Evolutionary conservation across 2,113 vertebrate species (phyloP).

Genomic region (Cavia porcellus): DNA sequence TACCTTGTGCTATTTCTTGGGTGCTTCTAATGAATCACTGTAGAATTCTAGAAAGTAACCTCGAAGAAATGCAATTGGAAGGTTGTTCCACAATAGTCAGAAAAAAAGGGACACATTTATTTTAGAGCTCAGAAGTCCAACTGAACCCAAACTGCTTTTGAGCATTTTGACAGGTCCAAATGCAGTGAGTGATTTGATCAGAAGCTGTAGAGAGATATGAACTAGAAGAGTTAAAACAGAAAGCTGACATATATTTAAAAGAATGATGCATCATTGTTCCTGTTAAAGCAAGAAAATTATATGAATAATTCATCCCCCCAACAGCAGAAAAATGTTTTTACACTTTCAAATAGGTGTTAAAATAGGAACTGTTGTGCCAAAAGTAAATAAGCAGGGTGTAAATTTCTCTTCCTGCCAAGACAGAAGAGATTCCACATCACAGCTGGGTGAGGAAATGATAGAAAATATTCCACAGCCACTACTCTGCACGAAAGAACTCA

Average conservation of each 20-base stretch:
- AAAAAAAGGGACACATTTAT: not conserved
- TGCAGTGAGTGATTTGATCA: not conserved
- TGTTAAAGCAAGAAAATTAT: constrained; percentile 75
- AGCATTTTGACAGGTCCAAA: constrained; percentile 54
- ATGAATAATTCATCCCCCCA: constrained; percentile 75
- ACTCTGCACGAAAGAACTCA: constrained; percentile 7
- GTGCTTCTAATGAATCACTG: not conserved
- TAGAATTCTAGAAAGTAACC: not conserved
- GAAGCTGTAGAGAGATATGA: not conserved
- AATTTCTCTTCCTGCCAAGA: constrained; percentile 78
- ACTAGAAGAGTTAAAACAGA: constrained; percentile 43
- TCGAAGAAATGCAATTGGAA: not conserved
- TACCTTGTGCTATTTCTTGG: not conserved
- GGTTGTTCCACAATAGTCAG: not conserved
- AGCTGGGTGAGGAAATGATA: constrained; percentile 77
- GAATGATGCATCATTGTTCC: constrained; percentile 56
- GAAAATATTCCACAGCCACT: constrained; percentile 52
- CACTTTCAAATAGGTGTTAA: constrained; percentile 83
- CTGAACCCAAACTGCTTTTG: not conserved
- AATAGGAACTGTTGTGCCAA: constrained; percentile 73
- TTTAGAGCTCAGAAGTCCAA: constrained; percentile 36
- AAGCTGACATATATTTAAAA: constrained; percentile 54
- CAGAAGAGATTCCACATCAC: constrained; percentile 74
- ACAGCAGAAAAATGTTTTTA: constrained; percentile 79
- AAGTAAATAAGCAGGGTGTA: constrained; percentile 76